phyloP scores from a whole-genome alignment of 2,797 vertebrate species.

The Cynopterus sphinx region DNA sequence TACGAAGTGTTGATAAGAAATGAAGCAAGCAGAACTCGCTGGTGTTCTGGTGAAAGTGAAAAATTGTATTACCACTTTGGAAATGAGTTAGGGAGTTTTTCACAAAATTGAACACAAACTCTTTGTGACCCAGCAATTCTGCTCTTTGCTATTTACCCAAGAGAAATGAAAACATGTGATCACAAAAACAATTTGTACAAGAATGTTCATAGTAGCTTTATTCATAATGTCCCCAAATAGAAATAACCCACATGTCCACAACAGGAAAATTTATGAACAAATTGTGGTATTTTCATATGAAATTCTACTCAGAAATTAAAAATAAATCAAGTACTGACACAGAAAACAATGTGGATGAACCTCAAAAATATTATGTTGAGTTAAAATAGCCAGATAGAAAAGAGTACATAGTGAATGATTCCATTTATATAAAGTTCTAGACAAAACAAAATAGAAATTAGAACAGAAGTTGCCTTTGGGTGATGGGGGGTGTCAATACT shows the following conservation, averaged over 20 bases:
- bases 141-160: slow-evolving; percentile 1
- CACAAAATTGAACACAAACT: slow-evolving; percentile 28
- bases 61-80: background rate
- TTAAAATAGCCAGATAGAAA: background rate
- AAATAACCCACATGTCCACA: background rate
- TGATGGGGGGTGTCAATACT: background rate
- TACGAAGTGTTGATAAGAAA: background rate
- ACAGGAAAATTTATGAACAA: background rate
- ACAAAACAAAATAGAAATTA: background rate
- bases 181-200: background rate
- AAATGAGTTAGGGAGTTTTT: slow-evolving; percentile 18
- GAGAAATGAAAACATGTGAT: background rate
- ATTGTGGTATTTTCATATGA: background rate
- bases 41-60: background rate
- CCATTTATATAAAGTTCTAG: background rate
- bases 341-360: background rate
- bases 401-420: background rate
- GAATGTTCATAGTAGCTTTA: background rate
- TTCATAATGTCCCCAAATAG: background rate
- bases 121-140: slow-evolving; percentile 11
- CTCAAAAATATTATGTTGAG: background rate
- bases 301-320: background rate
- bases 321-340: background rate
- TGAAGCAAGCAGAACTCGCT: background rate
- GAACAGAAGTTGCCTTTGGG: background rate